phyloP scores from a whole-genome alignment of 2,113 vertebrate species.

The Pampusana beccarii region DNA sequence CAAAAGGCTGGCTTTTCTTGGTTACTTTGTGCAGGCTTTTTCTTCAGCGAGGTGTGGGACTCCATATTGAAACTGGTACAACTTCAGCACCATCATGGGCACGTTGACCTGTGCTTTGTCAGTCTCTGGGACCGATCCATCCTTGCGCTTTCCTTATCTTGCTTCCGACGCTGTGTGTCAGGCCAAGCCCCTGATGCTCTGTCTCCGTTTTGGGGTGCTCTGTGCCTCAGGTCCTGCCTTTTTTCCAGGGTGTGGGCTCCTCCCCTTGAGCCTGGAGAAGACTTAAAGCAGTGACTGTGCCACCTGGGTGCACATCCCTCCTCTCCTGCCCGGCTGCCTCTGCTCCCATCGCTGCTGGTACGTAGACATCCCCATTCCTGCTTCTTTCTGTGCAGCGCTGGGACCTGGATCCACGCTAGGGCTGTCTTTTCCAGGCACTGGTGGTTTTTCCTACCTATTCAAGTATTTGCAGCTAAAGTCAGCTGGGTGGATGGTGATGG shows the following conservation, averaged over 20 bases:
- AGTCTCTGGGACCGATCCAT: rapidly evolving
- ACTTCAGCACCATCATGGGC: too few species aligned
- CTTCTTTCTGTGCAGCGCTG: neutral
- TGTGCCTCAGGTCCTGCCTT: neutral
- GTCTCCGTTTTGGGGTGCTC: neutral
- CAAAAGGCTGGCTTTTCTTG: neutral
- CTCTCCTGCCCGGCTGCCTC: neutral
- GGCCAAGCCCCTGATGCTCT: neutral
- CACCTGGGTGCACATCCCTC: neutral
- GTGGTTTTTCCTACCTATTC: neutral
- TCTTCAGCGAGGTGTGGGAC: neutral
- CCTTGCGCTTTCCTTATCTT: neutral
- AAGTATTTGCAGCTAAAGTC: neutral
- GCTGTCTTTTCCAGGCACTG: neutral
- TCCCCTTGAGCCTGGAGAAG: neutral
- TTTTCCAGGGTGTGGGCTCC: neutral
- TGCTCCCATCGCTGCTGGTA: neutral
- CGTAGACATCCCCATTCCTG: neutral
- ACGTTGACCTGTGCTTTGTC: neutral
- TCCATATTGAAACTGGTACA: neutral
- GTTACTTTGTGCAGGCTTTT: neutral
- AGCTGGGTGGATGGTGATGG: neutral
- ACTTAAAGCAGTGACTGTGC: neutral
- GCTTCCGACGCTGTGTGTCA: neutral
- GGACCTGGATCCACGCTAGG: neutral